Percentiles rank a stretch among this genome's conserved stretches.
Evolutionary conservation across 2,797 vertebrate genomes (phyloP).

Genomic region (Prunella strophiata): DNA sequence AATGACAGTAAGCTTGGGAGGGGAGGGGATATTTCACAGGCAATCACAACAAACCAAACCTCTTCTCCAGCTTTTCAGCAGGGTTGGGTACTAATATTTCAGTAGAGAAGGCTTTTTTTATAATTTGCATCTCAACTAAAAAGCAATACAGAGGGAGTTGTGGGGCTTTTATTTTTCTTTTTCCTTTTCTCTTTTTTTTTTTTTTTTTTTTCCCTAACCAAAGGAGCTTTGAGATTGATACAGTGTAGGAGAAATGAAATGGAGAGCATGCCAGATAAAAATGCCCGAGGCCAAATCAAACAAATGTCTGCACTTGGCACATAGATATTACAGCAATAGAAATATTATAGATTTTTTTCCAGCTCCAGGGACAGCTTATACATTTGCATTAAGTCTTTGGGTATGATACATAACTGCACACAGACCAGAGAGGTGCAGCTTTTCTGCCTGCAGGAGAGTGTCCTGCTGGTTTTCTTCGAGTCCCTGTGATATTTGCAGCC

Average conservation of each 20-base stretch:
- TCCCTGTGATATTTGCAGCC: neutral
- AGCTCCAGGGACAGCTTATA: slow-evolving; percentile 1
- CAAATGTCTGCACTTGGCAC: slow-evolving; percentile 10
- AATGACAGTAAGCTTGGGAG: neutral
- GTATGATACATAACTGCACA: fast-evolving
- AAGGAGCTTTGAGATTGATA: neutral
- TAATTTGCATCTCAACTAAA: neutral
- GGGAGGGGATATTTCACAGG: neutral
- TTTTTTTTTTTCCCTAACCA: neutral
- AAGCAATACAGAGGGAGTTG: neutral
- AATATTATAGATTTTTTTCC: slow-evolving; percentile 20
- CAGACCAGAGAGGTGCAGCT: neutral
- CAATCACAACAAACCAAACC: neutral
- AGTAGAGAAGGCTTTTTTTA: neutral
- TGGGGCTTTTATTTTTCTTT: fast-evolving
- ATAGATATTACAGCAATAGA: slow-evolving; percentile 27
- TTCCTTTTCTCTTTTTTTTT: no score
- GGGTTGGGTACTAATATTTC: neutral
- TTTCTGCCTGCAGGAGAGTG: neutral
- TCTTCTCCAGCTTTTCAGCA: neutral
- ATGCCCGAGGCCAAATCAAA: slow-evolving; percentile 17
- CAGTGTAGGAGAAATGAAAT: neutral
- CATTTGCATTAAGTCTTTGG: slow-evolving; percentile 12
- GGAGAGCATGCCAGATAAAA: slow-evolving; percentile 11
- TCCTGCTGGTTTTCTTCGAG: neutral